Percentiles rank a stretch among this genome's conserved stretches.
Evolutionary conservation across 1,140 invertebrate species (phyloP).

Genomic region (Musca vetustissima): DNA sequence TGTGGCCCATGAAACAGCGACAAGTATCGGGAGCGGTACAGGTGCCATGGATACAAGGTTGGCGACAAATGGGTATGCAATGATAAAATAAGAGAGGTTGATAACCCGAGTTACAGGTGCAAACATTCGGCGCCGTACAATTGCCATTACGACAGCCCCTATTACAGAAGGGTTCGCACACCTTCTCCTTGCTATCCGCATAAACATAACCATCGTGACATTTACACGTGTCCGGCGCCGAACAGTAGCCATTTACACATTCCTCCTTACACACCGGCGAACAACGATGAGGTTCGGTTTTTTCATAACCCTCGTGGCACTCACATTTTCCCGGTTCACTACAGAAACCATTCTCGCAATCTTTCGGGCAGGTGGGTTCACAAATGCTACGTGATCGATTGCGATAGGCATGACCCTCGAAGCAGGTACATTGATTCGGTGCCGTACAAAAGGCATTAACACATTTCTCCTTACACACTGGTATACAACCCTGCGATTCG

Average conservation of each 20-base stretch:
- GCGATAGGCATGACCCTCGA: constrained; percentile 39
- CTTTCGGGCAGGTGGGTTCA: constrained; percentile 43
- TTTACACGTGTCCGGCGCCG: constrained; percentile 61
- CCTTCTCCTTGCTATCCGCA: constrained; percentile 39
- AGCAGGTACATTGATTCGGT: constrained; percentile 56
- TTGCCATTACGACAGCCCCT: constrained; percentile 55
- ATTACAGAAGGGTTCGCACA: constrained; percentile 44
- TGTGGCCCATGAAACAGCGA: constrained; percentile 45
- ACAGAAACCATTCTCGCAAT: constrained; percentile 50
- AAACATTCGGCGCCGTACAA: constrained; percentile 57
- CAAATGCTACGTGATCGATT: constrained; percentile 36
- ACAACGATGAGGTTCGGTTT: constrained; percentile 52
- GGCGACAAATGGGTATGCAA: constrained; percentile 56
- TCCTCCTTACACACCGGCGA: constrained; percentile 58
- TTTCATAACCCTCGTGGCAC: constrained; percentile 43
- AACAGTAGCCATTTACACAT: constrained; percentile 63
- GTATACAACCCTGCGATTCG: constrained; percentile 44
- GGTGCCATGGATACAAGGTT: constrained; percentile 48
- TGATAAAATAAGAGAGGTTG: constrained; percentile 41
- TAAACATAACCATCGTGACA: constrained; percentile 63
- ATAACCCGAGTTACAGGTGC: constrained; percentile 66
- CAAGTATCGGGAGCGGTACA: constrained; percentile 47
- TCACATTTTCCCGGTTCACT: constrained; percentile 42
- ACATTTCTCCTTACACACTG: constrained; percentile 47
- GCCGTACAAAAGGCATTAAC: constrained; percentile 54